phyloP scores from a whole-genome alignment of 2,888 invertebrate genomes.

The Ichneumon xanthorius region DNA sequence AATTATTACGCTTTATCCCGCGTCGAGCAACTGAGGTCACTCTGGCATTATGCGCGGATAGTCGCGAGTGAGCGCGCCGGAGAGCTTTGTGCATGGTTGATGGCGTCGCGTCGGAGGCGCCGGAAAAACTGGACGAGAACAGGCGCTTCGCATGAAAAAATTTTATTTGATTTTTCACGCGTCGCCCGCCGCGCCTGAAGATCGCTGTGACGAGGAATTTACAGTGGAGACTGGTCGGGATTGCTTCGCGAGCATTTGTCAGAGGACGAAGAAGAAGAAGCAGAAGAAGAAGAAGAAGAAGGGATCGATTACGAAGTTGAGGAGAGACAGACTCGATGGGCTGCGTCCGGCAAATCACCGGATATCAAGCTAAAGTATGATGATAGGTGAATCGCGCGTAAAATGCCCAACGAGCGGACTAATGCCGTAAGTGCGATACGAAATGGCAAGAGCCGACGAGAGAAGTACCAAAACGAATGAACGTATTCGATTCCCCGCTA shows the following conservation, averaged over 20 bases:
- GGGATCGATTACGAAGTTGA: conserved; percentile 12
- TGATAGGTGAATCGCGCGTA: conserved; percentile 79
- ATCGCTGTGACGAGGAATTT: background rate
- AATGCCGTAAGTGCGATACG: conserved; percentile 71
- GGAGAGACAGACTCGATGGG: conserved; percentile 4
- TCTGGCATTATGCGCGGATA: conserved; percentile 52
- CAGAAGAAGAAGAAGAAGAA: background rate
- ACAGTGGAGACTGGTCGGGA: background rate
- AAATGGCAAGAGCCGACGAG: conserved; percentile 57
- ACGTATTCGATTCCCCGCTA: conserved; percentile 70
- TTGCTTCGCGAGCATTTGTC: conserved; percentile 18
- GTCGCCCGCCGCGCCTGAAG: conserved; percentile 10
- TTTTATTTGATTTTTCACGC: conserved; percentile 24
- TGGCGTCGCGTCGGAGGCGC: conserved; percentile 54
- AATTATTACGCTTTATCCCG: conserved; percentile 71
- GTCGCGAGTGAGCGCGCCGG: conserved; percentile 9
- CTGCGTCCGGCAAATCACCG: conserved; percentile 77
- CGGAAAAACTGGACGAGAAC: conserved; percentile 21
- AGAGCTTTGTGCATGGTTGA: background rate
- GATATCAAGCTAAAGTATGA: conserved; percentile 83
- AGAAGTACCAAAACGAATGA: conserved; percentile 78
- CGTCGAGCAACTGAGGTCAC: conserved; percentile 69
- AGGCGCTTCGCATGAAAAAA: conserved; percentile 46
- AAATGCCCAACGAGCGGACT: conserved; percentile 77
- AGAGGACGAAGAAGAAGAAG: background rate